These are phyloP conservation scores for Xestobium rufovillosum DNA, from an alignment of 2,888 invertebrate species.

Conservation along the genomic window DNA sequence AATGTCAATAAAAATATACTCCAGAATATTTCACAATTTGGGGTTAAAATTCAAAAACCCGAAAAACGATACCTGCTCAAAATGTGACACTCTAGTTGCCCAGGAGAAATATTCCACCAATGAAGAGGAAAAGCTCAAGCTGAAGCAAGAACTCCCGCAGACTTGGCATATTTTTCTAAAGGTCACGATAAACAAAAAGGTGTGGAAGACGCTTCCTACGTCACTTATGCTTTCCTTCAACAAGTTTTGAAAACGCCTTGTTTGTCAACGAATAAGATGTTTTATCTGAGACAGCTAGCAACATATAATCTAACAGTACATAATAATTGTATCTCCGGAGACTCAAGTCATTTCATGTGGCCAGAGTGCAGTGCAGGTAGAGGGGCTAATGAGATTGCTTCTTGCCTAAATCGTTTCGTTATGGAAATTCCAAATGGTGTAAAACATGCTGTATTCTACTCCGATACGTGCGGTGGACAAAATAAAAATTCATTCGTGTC, in stretches of 20 bases:
- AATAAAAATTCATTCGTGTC: constrained; percentile 10
- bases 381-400: constrained; percentile 10
- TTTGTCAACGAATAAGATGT: no score
- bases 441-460: constrained; percentile 8
- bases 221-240: constrained; percentile 9
- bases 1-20: constrained; percentile 13
- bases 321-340: constrained; percentile 7
- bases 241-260: constrained; percentile 8
- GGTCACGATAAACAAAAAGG: constrained; percentile 9
- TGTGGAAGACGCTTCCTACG: constrained; percentile 3
- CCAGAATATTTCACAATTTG: constrained; percentile 11
- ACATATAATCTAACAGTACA: constrained; percentile 10
- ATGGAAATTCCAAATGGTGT: constrained; percentile 7
- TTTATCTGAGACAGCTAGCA: constrained; percentile 9
- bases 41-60: no score
- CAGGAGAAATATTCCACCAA: no score
- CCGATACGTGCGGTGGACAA: constrained; percentile 13
- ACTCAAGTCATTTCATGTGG: constrained; percentile 13
- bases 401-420: constrained; percentile 7
- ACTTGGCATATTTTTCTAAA: constrained; percentile 9
- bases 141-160: no score
- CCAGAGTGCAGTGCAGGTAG: constrained; percentile 11
- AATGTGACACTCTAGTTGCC: constrained; percentile 12
- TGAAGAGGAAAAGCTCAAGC: no score
- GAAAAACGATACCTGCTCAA: constrained; percentile 15